Evolutionary conservation across 1,140 invertebrate genomes (phyloP).

Genomic region (Neodiprion fabricii): DNA sequence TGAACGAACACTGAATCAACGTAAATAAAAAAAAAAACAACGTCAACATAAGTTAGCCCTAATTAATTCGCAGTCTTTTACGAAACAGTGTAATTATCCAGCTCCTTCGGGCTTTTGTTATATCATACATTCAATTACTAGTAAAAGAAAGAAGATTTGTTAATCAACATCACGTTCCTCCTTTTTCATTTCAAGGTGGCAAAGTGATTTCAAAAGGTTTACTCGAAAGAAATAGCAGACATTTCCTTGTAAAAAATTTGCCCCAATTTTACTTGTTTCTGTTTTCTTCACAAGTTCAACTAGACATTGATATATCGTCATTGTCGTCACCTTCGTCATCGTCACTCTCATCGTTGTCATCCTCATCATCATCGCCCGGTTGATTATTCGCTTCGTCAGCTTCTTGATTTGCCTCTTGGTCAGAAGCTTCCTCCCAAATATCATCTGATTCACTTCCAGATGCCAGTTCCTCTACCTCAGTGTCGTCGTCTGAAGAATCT

Average conservation of each 20-base stretch:
- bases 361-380: background rate
- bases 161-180: too few relatives aligned
- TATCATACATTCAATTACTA: too few relatives aligned
- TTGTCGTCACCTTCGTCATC: conserved; percentile 22
- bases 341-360: background rate
- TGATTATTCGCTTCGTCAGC: conserved; percentile 34
- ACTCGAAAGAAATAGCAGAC: background rate
- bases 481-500: conserved; percentile 54
- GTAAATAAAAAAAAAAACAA: too few relatives aligned
- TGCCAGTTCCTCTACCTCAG: conserved; percentile 47
- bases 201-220: background rate
- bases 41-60: too few relatives aligned
- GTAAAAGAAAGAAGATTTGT: too few relatives aligned
- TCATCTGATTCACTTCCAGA: conserved; percentile 55
- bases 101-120: too few relatives aligned
- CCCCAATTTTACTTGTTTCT: background rate
- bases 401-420: conserved; percentile 50
- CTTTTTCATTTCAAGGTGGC: background rate
- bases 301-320: conserved; percentile 45
- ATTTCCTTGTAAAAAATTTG: background rate
- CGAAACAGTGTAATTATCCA: too few relatives aligned
- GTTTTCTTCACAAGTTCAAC: conserved; percentile 35
- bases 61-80: too few relatives aligned
- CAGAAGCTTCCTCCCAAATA: conserved; percentile 58
- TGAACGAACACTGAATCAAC: too few relatives aligned